Evolutionary conservation across 2,113 vertebrate species (phyloP), one percentile per base, ranked within the genome.

Genomic region (Parus major): DNA sequence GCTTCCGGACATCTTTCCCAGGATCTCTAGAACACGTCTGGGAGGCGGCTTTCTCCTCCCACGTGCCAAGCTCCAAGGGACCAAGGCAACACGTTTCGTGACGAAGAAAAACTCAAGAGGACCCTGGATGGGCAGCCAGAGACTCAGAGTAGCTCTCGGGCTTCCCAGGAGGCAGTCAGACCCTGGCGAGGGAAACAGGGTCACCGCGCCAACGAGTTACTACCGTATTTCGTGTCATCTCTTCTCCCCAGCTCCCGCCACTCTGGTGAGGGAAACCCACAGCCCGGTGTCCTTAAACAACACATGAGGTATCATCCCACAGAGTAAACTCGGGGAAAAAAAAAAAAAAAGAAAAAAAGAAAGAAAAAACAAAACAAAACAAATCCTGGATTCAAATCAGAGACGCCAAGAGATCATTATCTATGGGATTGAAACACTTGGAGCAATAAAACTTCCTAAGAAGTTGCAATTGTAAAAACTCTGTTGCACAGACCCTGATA

Each of bases 121-220:
- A 88, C 27, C 13, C 11, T 11, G n/a, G 7, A 41, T 8, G 4
- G 25, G 29, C 12, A 12, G 7, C 21, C 57, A 56, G 56, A 19
- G 70, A 20, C 10, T 14, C 29, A 0, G 18, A 57, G 36, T 0
- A 49, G 35, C 46, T 20, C 31, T 35, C 2, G 9, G 57, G 71
- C 18, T 27, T 21, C 46, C 44, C 22, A 7, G 53, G 22, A 36
- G 44, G 4, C 11, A 24, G n/a, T 35, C 0, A 3, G 36, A 33
- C 11, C 10, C 28, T 10, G 7, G 11, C 11, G 6, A 35, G 21
- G 50, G 64, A 20, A 31, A 18, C 0, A 1, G 3, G 7, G 24
- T 29, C 29, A 11, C 7, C 5, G 6, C 4, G 15, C 70, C 66
- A 4, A 1, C 1, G 3, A 8, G 39, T 6, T 46, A 3, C 2